Evolutionary conservation across 2,113 vertebrate species (phyloP), one percentile per base, ranked within the genome.

Genomic region (Tragelaphus buxtoni): DNA sequence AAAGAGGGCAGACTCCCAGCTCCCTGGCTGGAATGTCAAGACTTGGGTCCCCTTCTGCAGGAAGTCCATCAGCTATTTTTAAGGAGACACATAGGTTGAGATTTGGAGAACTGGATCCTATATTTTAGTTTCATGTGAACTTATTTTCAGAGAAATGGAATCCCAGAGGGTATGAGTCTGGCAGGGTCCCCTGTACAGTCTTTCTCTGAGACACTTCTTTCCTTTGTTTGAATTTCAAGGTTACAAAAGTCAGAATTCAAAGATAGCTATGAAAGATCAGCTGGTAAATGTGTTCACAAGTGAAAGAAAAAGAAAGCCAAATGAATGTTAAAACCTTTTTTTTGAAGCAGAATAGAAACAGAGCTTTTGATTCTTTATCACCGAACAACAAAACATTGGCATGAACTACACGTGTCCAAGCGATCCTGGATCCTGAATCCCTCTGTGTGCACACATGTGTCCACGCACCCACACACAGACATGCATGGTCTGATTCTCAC

Each of bases 281-380:
- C 99, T 99, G 99, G 98, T 98, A 99, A 98, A 98, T 99, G 98
- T 99, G 97, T 99, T 99, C 98, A 98, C 97, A 98, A 98, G 97
- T 97, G 97, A 98, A 99, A 98, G 98, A 98, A 97, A 98, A 99
- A 98, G 98, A 98, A 98, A 99, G 99, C 98, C 98, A 98, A 99
- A 99, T 99, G 98, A 99, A 98, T 98, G 98, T 98, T 95, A 98
- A 98, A 98, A 99, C 98, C 99, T 98, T 99, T 99, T 99, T 99
- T 99, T 99, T 99, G 99, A 98, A 98, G 99, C 99, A 99, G 99
- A 99, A 99, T 99, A 99, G 98, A 99, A 99, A 98, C 98, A 97
- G 98, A 98, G 98, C 99, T 99, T 99, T 99, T 99, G 98, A 99
- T 99, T 99, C 99, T 99, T 99, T 99, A 99, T 99, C 99, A 99